phyloP scores from a whole-genome alignment of 2,797 vertebrate genomes.

The Amblyopsis hoosieri region DNA sequence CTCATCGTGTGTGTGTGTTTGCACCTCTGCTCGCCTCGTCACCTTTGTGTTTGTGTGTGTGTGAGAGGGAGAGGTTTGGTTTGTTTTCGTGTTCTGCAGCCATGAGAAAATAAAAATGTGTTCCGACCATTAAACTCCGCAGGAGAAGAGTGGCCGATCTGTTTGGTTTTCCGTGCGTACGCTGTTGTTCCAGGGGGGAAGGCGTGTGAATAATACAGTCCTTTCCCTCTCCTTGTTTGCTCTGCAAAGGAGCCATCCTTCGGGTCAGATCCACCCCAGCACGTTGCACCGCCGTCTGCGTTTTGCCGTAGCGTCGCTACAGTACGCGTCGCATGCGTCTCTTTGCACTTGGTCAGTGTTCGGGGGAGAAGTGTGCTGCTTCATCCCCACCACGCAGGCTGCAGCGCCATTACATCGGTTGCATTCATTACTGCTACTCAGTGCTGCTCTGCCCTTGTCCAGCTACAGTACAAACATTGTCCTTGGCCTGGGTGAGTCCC shows the following conservation, averaged over 20 bases:
- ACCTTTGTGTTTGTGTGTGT: not conserved
- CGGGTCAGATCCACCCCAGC: not conserved
- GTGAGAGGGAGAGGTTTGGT: not conserved
- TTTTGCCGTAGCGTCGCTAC: too few species aligned
- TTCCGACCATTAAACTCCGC: not conserved
- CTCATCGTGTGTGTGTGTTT: not conserved
- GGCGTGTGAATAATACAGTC: too few species aligned
- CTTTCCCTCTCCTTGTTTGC: too few species aligned
- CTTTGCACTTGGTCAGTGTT: not conserved
- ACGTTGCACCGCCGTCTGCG: not conserved
- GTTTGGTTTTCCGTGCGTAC: too few species aligned
- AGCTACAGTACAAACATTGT: too few species aligned
- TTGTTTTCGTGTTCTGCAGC: not conserved
- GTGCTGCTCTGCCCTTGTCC: too few species aligned
- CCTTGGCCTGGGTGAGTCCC: too few species aligned
- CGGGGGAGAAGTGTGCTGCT: not conserved
- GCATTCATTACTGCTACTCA: too few species aligned
- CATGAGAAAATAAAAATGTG: not conserved
- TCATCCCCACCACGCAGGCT: not conserved
- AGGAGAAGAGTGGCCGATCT: not conserved
- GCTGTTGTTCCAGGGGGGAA: too few species aligned
- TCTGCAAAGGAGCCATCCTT: not conserved
- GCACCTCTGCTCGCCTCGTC: not conserved
- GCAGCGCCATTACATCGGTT: too few species aligned
- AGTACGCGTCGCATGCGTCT: not conserved